These are phyloP conservation scores for Deilephila porcellus DNA, from an alignment of 2,888 invertebrate species.

Conservation along the genomic window DNA sequence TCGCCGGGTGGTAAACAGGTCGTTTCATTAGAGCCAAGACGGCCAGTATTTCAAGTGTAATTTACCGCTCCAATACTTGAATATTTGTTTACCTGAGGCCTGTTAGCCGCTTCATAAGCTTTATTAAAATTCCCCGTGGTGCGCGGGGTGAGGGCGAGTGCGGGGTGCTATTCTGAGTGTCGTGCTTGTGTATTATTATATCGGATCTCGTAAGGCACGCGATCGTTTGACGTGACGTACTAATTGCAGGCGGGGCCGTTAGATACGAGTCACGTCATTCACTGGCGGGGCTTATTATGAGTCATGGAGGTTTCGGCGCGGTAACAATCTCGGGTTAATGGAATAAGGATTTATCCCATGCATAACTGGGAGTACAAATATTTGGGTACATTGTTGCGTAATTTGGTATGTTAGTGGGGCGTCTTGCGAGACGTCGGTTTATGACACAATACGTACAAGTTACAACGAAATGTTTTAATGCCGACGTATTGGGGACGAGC, in stretches of 20 bases:
- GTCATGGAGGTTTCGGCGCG: conserved; percentile 29
- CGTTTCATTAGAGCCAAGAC: conserved; percentile 40
- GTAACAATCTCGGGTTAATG: conserved; percentile 47
- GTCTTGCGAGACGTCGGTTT: conserved; percentile 42
- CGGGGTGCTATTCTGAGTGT: conserved; percentile 58
- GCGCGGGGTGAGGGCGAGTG: conserved; percentile 41
- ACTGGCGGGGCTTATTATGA: conserved; percentile 49
- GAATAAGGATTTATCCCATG: conserved; percentile 46
- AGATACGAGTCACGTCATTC: conserved; percentile 60
- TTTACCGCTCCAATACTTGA: conserved; percentile 45
- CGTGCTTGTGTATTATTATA: conserved; percentile 72
- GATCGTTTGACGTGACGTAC: conserved; percentile 65
- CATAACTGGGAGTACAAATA: conserved; percentile 45
- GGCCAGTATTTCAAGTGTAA: conserved; percentile 45
- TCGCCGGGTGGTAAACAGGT: conserved; percentile 29
- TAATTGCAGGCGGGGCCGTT: conserved; percentile 64
- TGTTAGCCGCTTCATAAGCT: conserved; percentile 49
- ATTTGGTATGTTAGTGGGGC: conserved; percentile 50
- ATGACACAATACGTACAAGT: conserved; percentile 33
- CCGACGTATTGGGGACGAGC: conserved; percentile 5
- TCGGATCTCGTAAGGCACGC: conserved; percentile 70
- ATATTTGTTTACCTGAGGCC: conserved; percentile 46
- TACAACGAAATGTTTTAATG: conserved; percentile 22
- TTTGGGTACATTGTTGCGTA: conserved; percentile 50
- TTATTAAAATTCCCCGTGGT: conserved; percentile 58